Base-by-base conservation (phyloP, 2,113 vertebrate species). In the Nannospalax galili region DNA sequence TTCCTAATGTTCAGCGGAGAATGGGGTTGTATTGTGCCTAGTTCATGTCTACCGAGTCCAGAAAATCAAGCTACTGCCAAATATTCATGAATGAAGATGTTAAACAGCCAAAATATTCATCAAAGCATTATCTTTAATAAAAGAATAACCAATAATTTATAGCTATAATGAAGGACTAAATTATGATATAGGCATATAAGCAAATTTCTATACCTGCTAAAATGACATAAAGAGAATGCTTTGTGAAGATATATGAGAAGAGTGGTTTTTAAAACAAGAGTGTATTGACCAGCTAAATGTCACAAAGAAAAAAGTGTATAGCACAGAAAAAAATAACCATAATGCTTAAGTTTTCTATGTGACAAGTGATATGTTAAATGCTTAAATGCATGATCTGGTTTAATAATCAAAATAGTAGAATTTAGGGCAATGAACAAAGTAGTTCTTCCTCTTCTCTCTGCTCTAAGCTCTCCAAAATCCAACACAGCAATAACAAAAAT, bases 111-210 rank as follows among this genome's bases (percentile, higher is more conserved):
- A 42, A 42, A 92, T 52, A 92, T 2, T 75, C 52, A 95, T 17
- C 60, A 84, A 69, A 90, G 35, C 77, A 65, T 60, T 74, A 65
- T 84, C 85, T 88, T 72, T 26, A 58, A 75, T n/a, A 28, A 79
- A 90, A 91, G 40, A 77, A 64, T n/a, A 60, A 85, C n/a, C 37
- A 82, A 52, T 37, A 77, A 62, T 28, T 74, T 93, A 82, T 72
- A 93, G 40, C 48, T 48, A 74, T 2, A 86, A 8, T 20, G 4
- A 84, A 56, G 65, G 26, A 35, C 48, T 88, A 77, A 88, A 73
- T 48, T 58, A 69, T 60, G 30, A 92, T 20, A 28, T 2, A 93
- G 28, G 12, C 12, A 88, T 77, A 7, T 40, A 74, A 45, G 4
- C 73, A 64, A 88, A 70, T 84, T 52, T 79, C 73, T 28, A 48